A percentile compares a stretch with the other conserved stretches of the same genome.
Conservation (phyloP, 2,113 vertebrate species). For the Ibidorhyncha struthersii region DNA sequence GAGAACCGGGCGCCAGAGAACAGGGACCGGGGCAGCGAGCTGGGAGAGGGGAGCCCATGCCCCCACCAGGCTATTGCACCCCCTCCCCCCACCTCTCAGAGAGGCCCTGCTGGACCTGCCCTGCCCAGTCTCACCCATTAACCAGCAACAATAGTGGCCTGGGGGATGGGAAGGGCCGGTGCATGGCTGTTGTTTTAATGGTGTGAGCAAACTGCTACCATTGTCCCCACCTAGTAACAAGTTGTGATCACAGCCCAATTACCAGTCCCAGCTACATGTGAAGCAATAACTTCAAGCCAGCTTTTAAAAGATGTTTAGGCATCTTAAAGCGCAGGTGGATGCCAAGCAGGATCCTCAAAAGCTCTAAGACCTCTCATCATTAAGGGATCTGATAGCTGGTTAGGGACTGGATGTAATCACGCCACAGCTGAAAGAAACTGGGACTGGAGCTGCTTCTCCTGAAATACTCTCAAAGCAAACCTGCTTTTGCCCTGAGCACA, state of each 20-base stretch:
- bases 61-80: neutral
- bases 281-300: neutral
- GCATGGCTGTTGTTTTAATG: neutral
- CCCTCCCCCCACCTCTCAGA: neutral
- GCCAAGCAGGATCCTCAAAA: neutral
- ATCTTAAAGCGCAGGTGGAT: neutral
- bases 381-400: neutral
- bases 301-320: neutral
- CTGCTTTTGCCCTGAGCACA: neutral
- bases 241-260: neutral
- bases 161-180: neutral
- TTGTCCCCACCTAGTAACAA: neutral
- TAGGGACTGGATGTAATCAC: neutral
- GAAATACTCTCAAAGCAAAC: neutral
- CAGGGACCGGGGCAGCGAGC: rapidly evolving
- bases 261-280: neutral
- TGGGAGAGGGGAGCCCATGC: neutral
- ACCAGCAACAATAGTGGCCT: neutral
- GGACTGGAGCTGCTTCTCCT: neutral
- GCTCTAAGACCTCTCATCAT: neutral
- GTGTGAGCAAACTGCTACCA: neutral
- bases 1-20: no score
- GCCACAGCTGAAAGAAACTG: neutral
- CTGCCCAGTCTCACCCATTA: neutral
- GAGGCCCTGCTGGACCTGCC: neutral